These are phyloP conservation scores for Achatina immaculata DNA, from an alignment of 1,140 invertebrate species.

Conservation along the genomic window DNA sequence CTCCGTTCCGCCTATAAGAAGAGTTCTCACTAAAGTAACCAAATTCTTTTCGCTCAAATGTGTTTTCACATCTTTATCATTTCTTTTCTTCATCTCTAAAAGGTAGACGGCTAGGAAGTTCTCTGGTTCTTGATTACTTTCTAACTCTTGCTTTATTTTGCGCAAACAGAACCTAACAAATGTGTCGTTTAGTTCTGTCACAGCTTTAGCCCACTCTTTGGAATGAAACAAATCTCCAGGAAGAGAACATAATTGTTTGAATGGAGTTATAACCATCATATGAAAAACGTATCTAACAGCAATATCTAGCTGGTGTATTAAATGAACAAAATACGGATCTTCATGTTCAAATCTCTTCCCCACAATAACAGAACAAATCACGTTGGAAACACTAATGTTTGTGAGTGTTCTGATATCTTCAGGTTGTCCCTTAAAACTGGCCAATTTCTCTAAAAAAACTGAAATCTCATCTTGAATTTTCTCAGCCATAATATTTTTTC, in stretches of 20 bases:
- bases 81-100: neutral
- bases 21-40: conserved; percentile 73
- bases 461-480: conserved; percentile 63
- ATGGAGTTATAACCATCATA: neutral
- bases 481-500: conserved; percentile 66
- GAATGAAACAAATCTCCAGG: neutral
- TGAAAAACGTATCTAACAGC: neutral
- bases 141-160: neutral
- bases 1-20: conserved; percentile 90
- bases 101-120: neutral
- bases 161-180: neutral
- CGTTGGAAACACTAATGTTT: neutral
- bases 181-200: neutral
- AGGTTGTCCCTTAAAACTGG: neutral
- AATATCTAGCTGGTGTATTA: neutral
- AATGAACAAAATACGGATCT: neutral
- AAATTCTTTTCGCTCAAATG: neutral
- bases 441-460: neutral
- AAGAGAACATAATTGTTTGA: neutral
- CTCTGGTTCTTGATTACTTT: neutral
- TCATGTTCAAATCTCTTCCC: neutral
- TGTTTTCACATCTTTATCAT: neutral
- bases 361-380: neutral
- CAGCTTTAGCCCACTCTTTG: neutral
- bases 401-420: neutral